These are phyloP conservation scores for Chelidonichthys spinosus DNA, from an alignment of 2,797 vertebrate genomes.

Conservation along the genomic window DNA sequence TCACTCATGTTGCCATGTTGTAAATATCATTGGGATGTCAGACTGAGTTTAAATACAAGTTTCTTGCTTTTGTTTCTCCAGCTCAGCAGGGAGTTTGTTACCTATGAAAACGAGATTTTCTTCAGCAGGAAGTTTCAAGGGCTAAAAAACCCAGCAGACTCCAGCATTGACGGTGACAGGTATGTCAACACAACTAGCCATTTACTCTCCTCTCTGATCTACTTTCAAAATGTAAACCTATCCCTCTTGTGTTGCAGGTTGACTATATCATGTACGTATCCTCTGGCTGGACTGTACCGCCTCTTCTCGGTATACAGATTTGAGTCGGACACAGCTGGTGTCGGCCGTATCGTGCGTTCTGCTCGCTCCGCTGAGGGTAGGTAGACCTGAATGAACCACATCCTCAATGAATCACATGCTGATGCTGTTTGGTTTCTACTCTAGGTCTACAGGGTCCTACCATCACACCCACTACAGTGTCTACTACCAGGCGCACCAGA, in stretches of 20 bases:
- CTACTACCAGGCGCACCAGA: neutral
- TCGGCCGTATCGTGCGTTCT: constrained; percentile 52
- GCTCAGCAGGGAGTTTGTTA: constrained; percentile 77
- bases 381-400: too few relatives aligned
- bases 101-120: constrained; percentile 85
- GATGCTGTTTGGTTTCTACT: neutral
- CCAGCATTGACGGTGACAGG: constrained; percentile 67
- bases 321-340: constrained; percentile 58
- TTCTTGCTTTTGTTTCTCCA: neutral
- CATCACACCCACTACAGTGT: neutral
- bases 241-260: constrained; percentile 65
- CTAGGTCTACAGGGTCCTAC: constrained; percentile 5
- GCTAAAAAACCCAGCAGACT: too few relatives aligned
- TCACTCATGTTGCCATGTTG: too few relatives aligned
- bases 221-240: too few relatives aligned
- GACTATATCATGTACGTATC: constrained; percentile 80
- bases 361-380: constrained; percentile 27
- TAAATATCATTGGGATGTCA: too few relatives aligned
- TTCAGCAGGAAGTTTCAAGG: constrained; percentile 61
- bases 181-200: constrained; percentile 32
- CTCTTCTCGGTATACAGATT: constrained; percentile 69
- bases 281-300: constrained; percentile 68
- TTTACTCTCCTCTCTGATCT: too few relatives aligned
- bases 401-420: too few relatives aligned
- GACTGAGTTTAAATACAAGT: too few relatives aligned